phyloP scores from a whole-genome alignment of 1,140 invertebrate genomes.

The Atta cephalotes region DNA sequence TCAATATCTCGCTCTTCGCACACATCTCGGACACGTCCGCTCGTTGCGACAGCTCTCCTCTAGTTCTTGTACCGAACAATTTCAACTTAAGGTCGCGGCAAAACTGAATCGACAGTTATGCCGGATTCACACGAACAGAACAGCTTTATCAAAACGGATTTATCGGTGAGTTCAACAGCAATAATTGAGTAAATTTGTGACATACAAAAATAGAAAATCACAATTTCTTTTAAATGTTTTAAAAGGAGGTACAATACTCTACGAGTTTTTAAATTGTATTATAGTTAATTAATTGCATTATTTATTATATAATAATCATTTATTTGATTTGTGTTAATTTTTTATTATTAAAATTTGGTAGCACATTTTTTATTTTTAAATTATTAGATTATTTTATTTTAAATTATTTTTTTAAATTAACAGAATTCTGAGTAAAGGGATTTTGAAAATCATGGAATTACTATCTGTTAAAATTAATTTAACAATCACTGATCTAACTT shows the following conservation, averaged over 20 bases:
- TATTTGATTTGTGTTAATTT: not conserved
- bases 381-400: too few species aligned
- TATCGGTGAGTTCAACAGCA: not conserved
- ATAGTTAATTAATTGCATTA: not conserved
- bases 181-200: not conserved
- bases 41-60: slow-evolving; percentile 50
- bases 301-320: not conserved
- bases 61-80: slow-evolving; percentile 33
- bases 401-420: not conserved
- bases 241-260: not conserved
- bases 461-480: not conserved
- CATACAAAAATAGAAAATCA: not conserved
- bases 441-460: not conserved
- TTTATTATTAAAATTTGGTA: not conserved
- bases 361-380: not conserved
- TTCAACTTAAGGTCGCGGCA: slow-evolving; percentile 33
- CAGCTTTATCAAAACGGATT: not conserved
- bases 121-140: slow-evolving; percentile 1
- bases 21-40: slow-evolving; percentile 56
- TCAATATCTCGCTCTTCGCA: slow-evolving; percentile 42
- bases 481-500: not conserved
- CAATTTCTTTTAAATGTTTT: not conserved
- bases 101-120: slow-evolving; percentile 29
- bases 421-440: not conserved
- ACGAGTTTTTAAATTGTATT: not conserved